A percentile compares a stretch with the other conserved stretches of the same genome.
Conservation (phyloP, 2,888 invertebrate species). For the Suillia variegata region DNA sequence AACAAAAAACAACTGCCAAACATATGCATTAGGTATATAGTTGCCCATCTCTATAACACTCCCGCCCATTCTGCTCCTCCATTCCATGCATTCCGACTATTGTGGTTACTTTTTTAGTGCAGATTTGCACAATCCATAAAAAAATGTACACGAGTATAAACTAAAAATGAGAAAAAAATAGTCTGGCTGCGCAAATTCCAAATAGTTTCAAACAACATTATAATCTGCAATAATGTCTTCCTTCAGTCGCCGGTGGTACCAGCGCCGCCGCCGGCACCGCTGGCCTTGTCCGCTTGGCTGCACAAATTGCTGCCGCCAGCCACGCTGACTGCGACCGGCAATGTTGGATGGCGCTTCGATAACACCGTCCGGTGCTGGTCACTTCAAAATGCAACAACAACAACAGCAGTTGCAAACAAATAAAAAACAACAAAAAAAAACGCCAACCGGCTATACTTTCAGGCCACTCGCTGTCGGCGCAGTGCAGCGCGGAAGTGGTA, state of each 20-base stretch:
- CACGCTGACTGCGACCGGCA: neutral
- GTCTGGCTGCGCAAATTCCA: neutral
- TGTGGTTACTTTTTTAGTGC: too few species aligned
- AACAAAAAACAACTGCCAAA: neutral
- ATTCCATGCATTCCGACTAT: too few species aligned
- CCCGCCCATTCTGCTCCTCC: too few species aligned
- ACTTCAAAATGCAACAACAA: neutral
- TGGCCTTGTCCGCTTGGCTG: neutral
- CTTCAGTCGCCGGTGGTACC: neutral
- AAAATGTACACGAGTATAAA: too few species aligned
- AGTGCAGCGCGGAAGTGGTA: neutral
- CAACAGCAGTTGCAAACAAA: neutral
- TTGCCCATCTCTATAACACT: neutral
- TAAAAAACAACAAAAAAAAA: neutral
- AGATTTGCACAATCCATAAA: too few species aligned
- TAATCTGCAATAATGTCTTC: constrained; percentile 4
- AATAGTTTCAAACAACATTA: neutral
- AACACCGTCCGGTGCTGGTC: neutral
- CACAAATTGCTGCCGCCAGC: neutral
- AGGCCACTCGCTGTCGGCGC: neutral
- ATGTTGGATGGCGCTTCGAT: too few species aligned
- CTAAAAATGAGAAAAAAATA: too few species aligned
- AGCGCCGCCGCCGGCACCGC: neutral
- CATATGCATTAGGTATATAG: neutral
- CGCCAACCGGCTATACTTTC: neutral